These are phyloP conservation scores for Listronotus oregonensis DNA, from an alignment of 1,140 invertebrate genomes.

Conservation along the genomic window DNA sequence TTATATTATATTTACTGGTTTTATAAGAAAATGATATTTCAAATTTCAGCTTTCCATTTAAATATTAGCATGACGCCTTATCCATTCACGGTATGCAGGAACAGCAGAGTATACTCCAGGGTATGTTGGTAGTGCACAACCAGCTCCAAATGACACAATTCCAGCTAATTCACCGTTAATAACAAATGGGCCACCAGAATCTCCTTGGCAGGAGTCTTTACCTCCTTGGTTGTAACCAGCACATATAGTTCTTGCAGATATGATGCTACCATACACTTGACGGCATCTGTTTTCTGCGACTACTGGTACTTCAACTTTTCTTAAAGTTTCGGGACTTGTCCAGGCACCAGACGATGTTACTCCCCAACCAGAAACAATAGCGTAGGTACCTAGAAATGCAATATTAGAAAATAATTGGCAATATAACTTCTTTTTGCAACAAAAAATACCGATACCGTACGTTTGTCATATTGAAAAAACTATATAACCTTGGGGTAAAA, in stretches of 20 bases:
- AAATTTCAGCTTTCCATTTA: too few species aligned
- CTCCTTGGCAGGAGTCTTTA: conserved; percentile 67
- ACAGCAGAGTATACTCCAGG: conserved; percentile 40
- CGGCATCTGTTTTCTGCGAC: conserved; percentile 11
- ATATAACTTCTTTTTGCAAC: too few species aligned
- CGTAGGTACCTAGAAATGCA: conserved; percentile 22
- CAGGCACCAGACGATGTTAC: conserved; percentile 27
- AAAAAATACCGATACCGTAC: too few species aligned
- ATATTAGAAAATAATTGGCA: too few species aligned
- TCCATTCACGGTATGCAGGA: conserved; percentile 25
- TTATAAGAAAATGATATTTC: too few species aligned
- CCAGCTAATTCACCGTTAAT: conserved; percentile 56
- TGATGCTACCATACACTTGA: conserved; percentile 36
- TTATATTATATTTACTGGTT: too few species aligned
- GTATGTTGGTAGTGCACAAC: conserved; percentile 33
- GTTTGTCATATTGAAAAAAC: too few species aligned
- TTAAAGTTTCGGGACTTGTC: conserved; percentile 9
- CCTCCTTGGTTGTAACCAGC: conserved; percentile 52
- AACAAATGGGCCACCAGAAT: conserved; percentile 67
- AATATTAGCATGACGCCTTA: too few species aligned
- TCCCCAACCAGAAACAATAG: conserved; percentile 54
- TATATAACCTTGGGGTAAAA: too few species aligned
- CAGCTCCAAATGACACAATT: conserved; percentile 62
- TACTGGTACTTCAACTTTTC: conserved; percentile 20
- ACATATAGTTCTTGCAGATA: conserved; percentile 54